Evolutionary conservation across 2,113 vertebrate species (phyloP).

Genomic region (Galeopterus variegatus): DNA sequence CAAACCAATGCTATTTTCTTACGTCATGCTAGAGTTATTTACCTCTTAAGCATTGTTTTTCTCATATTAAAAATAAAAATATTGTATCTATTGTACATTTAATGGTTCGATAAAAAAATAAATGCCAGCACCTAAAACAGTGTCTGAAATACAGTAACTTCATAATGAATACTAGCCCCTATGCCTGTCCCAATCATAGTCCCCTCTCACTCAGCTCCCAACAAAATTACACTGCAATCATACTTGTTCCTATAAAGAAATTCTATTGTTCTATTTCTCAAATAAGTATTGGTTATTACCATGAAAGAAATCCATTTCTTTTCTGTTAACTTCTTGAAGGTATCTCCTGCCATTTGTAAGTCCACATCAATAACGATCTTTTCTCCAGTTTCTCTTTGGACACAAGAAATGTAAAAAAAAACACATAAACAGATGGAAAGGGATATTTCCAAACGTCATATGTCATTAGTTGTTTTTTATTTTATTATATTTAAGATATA

Average conservation of each 20-base stretch:
- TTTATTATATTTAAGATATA: background rate
- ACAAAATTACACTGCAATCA: background rate
- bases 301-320: conserved; percentile 77
- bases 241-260: conserved; percentile 19
- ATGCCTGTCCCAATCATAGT: background rate
- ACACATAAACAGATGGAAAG: conserved; percentile 19
- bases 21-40: background rate
- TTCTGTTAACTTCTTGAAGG: conserved; percentile 79
- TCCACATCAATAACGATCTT: conserved; percentile 60
- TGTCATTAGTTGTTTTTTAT: conserved; percentile 20
- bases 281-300: conserved; percentile 76
- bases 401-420: conserved; percentile 36
- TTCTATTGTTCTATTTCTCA: background rate
- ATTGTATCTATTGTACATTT: background rate
- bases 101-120: conserved; percentile 13
- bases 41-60: background rate
- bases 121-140: background rate
- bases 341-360: conserved; percentile 78
- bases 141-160: background rate
- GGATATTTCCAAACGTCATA: background rate
- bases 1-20: background rate
- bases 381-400: conserved; percentile 59
- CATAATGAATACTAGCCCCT: background rate
- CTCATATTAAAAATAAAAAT: conserved; percentile 19
- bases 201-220: background rate